Percentiles rank a stretch among this genome's conserved stretches.
These are phyloP conservation scores for Balearica regulorum DNA, from an alignment of 2,797 vertebrate species.

Conservation along the genomic window DNA sequence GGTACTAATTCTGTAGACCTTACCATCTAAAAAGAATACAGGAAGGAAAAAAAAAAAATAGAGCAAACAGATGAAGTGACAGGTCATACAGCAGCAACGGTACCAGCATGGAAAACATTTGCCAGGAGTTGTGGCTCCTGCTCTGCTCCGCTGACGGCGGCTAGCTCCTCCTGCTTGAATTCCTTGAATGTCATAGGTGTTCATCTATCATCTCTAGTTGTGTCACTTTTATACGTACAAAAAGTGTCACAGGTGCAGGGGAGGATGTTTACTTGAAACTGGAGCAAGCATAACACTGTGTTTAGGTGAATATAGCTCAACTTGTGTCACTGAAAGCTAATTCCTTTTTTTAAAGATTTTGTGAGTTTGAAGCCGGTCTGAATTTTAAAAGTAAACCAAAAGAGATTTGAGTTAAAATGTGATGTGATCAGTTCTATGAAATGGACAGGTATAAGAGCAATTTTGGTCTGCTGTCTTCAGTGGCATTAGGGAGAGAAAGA, in stretches of 20 bases:
- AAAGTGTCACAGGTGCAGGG: not conserved
- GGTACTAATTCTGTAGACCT: not conserved
- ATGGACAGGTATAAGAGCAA: not conserved
- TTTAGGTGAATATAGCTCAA: not conserved
- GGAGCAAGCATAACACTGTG: not conserved
- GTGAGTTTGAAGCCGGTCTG: not conserved
- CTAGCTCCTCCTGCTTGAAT: not conserved
- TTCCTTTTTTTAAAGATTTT: not conserved
- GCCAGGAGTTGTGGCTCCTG: not conserved
- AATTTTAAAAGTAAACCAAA: not conserved
- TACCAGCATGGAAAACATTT: not conserved
- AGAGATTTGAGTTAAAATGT: not conserved
- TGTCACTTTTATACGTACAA: not conserved
- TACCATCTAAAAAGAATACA: not conserved
- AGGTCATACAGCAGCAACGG: not conserved
- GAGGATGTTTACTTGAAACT: not conserved
- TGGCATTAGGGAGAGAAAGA: not conserved
- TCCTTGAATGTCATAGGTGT: not conserved
- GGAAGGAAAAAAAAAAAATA: not conserved
- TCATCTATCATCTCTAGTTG: not conserved
- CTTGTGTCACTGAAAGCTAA: not conserved
- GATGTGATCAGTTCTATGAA: not conserved
- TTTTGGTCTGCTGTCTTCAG: not conserved
- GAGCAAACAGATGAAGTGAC: not conserved
- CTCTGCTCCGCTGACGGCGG: accelerated